Percentiles rank a stretch among this genome's conserved stretches.
phyloP scores from a whole-genome alignment of 2,113 vertebrate genomes.

The Neogale vison region DNA sequence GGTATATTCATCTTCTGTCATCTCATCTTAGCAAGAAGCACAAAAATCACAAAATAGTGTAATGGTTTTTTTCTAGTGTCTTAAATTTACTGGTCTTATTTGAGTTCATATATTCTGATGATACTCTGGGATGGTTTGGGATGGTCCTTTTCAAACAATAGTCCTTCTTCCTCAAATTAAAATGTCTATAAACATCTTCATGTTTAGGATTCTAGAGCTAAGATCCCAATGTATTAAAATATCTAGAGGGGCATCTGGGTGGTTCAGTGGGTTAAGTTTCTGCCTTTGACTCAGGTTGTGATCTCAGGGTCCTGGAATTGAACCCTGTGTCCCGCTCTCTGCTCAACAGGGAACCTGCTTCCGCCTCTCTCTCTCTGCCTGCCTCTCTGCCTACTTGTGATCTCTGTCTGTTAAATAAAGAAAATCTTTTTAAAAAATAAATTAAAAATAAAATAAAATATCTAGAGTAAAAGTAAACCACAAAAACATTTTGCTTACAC shows the following conservation, averaged over 20 bases:
- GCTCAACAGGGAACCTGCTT: no score
- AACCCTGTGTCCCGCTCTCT: no score
- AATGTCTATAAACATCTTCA: not conserved
- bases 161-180: conserved; percentile 1
- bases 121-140: not conserved
- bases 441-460: not conserved
- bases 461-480: not conserved
- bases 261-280: no score
- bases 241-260: not conserved
- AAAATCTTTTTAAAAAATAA: no score
- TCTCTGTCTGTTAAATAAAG: no score
- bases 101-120: not conserved
- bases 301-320: no score
- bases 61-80: not conserved
- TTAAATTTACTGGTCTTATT: not conserved
- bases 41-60: not conserved
- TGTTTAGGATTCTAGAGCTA: not conserved
- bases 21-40: not conserved
- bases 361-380: no score
- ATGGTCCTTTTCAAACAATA: not conserved
- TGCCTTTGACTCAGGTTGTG: no score
- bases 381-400: no score
- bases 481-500: not conserved
- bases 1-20: not conserved
- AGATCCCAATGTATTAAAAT: not conserved